phyloP scores from a whole-genome alignment of 2,888 invertebrate species.

The Nesidiocoris tenuis region DNA sequence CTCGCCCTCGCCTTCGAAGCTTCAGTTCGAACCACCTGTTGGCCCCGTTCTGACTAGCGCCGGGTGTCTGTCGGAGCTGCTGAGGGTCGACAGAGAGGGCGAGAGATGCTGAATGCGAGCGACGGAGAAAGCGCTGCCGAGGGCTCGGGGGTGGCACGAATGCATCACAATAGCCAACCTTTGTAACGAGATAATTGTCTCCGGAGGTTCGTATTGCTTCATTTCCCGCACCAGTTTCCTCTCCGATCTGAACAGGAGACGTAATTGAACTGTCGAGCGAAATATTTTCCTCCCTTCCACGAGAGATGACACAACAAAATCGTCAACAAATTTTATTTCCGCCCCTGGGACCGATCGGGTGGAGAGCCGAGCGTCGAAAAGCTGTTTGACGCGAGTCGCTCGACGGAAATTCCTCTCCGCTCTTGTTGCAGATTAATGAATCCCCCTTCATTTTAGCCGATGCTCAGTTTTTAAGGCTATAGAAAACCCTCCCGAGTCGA shows the following conservation, averaged over 20 bases:
- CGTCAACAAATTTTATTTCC: background rate
- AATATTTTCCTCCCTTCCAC: background rate
- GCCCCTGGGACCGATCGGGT: background rate
- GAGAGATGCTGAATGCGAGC: background rate
- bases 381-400: too few relatives aligned
- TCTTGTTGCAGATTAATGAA: too few relatives aligned
- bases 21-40: background rate
- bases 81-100: background rate
- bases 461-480: too few relatives aligned
- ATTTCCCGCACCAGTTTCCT: background rate
- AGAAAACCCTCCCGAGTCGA: too few relatives aligned
- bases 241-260: background rate
- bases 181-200: conserved; percentile 31
- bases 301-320: background rate
- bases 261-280: background rate
- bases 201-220: conserved; percentile 7
- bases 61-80: background rate
- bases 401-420: too few relatives aligned
- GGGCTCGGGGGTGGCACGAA: background rate
- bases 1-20: background rate
- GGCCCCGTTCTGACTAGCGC: background rate
- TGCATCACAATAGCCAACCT: conserved; percentile 35
- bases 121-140: background rate
- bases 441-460: too few relatives aligned
- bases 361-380: background rate